These are phyloP conservation scores for Eudasyphora cyanicolor DNA, from an alignment of 2,888 invertebrate genomes.

Conservation along the genomic window DNA sequence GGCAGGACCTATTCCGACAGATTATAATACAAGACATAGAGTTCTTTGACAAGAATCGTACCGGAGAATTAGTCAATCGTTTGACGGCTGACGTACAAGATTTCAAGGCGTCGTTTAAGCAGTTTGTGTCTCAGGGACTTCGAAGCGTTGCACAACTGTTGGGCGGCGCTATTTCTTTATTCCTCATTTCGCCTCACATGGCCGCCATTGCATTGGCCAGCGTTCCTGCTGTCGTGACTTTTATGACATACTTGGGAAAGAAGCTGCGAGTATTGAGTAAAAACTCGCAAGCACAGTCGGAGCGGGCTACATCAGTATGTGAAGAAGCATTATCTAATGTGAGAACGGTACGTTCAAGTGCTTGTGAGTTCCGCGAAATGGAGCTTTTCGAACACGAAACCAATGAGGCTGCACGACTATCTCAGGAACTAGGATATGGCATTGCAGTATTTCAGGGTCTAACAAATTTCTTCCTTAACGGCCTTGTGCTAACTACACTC, in stretches of 20 bases:
- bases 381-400: conserved; percentile 88
- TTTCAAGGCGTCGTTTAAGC: conserved; percentile 97
- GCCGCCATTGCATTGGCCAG: conserved; percentile 91
- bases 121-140: conserved; percentile 94
- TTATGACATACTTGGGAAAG: conserved; percentile 92
- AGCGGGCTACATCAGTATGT: conserved; percentile 92
- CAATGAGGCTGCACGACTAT: conserved; percentile 85
- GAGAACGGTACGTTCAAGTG: conserved; percentile 95
- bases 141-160: conserved; percentile 91
- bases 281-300: conserved; percentile 91
- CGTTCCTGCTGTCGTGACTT: conserved; percentile 90
- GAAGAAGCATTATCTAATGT: conserved; percentile 97
- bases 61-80: conserved; percentile 95
- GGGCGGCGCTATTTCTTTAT: conserved; percentile 81
- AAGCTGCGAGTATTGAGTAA: conserved; percentile 88
- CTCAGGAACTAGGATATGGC: conserved; percentile 91
- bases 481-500: conserved; percentile 92
- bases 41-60: conserved; percentile 94
- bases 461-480: conserved; percentile 89
- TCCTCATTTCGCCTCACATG: conserved; percentile 94
- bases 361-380: conserved; percentile 92
- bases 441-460: conserved; percentile 95
- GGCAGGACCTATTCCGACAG: conserved; percentile 89
- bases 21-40: conserved; percentile 91
- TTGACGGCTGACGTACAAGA: conserved; percentile 97